Evolutionary conservation across 2,113 vertebrate species (phyloP), one percentile per base, ranked within the genome.

Genomic region (Epinephelus fuscoguttatus): DNA sequence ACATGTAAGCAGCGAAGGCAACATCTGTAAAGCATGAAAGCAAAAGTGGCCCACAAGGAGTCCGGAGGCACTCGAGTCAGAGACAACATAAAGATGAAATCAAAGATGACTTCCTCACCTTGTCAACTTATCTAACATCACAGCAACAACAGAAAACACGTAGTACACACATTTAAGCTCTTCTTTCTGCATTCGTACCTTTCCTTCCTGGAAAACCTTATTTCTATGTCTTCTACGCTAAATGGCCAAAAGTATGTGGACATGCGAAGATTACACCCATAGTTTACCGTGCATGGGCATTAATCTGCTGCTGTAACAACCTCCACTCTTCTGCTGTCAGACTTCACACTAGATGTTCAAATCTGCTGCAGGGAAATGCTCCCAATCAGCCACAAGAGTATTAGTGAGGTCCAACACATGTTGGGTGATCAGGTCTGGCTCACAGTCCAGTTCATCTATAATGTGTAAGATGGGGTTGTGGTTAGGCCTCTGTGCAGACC

Each of bases 1-100:
- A 70, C 83, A 68, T 81, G 73, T 53, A 68, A 53, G 56, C 23
- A n/a, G 33, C 15, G 4, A 69, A 73, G 61, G 70, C 42, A 27
- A 75, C 75, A 66, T 70, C 57, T 79, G 70, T 33, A 59, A 63
- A 52, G 42, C 49, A 33, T 52, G 21, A 69, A 71, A 50, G 23
- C 23, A 15, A 66, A 70, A 76, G 59, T 33, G 59, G n/a, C 57
- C 82, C 57, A 19, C 12, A 3, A 80, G 77, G 57, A 60, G 47
- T 23, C 45, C 25, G 4, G 55, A 68, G 78, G 64, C 64, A 7
- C 47, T 55, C 4, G 6, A 59, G 66, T 11, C 30, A 52, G 47
- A 40, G 19, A 52, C 15, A 25, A 50, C 27, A 66, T 9, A 1
- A 33, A 14, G 45, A 80, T 7, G 30, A 67, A 53, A 77, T 72